These are phyloP conservation scores for Amphipoea lucens DNA, from an alignment of 2,888 invertebrate genomes.

Conservation along the genomic window DNA sequence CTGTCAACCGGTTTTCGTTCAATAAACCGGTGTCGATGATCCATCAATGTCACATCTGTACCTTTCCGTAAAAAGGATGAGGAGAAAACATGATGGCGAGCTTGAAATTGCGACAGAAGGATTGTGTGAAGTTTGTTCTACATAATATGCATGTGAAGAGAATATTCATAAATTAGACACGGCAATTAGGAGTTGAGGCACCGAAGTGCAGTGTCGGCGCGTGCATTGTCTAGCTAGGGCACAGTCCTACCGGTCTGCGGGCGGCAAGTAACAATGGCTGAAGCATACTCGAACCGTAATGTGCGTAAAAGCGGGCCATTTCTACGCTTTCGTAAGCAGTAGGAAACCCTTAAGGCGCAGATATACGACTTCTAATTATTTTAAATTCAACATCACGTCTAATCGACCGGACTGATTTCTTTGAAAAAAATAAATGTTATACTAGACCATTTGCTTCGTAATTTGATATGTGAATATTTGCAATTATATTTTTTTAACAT, in stretches of 20 bases:
- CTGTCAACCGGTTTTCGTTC: constrained; percentile 69
- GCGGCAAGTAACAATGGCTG: constrained; percentile 66
- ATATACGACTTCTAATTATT: too few relatives aligned
- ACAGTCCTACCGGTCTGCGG: constrained; percentile 54
- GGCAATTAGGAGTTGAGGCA: constrained; percentile 68
- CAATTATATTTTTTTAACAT: too few relatives aligned
- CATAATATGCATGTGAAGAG: constrained; percentile 70
- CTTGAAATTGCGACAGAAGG: constrained; percentile 66
- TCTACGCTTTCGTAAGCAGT: constrained; percentile 58
- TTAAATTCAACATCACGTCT: too few relatives aligned
- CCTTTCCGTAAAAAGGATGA: constrained; percentile 67
- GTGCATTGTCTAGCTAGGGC: constrained; percentile 69
- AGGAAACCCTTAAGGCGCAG: constrained; percentile 48
- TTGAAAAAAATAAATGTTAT: too few relatives aligned
- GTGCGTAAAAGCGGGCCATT: constrained; percentile 58
- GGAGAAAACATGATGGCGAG: constrained; percentile 43
- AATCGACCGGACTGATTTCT: too few relatives aligned
- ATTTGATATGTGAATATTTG: too few relatives aligned
- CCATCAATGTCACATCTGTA: constrained; percentile 80
- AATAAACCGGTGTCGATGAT: constrained; percentile 76
- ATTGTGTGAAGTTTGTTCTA: constrained; percentile 63
- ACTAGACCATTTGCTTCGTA: too few relatives aligned
- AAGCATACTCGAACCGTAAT: constrained; percentile 55
- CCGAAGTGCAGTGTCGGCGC: constrained; percentile 64
- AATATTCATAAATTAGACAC: constrained; percentile 75